These are phyloP conservation scores for Redunca redunca DNA, from an alignment of 2,113 vertebrate genomes.

Conservation along the genomic window DNA sequence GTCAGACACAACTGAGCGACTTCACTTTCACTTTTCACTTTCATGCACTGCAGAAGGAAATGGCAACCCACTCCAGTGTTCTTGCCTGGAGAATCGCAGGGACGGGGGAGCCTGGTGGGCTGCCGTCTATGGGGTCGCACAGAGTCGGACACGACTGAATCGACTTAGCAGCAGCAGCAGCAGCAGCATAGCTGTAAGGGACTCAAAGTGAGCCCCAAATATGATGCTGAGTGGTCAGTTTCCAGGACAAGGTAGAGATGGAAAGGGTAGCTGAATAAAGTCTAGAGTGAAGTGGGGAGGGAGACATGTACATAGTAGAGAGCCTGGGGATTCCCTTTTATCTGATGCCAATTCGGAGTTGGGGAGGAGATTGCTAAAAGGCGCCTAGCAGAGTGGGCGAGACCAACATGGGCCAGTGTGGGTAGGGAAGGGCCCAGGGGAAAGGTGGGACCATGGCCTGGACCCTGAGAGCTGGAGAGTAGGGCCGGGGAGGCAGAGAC, in stretches of 20 bases:
- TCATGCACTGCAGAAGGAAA: too few relatives aligned
- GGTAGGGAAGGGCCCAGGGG: background rate
- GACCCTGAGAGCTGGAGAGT: background rate
- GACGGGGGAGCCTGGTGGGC: too few relatives aligned
- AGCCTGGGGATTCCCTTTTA: background rate
- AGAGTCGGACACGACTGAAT: too few relatives aligned
- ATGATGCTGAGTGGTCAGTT: background rate
- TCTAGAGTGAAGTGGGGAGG: background rate
- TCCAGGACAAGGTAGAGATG: background rate
- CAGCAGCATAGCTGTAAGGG: background rate
- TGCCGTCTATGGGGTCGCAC: too few relatives aligned
- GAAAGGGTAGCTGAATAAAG: background rate
- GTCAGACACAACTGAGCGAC: too few relatives aligned
- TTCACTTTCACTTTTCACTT: too few relatives aligned
- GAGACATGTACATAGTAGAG: background rate
- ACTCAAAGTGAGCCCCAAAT: background rate
- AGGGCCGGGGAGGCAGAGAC: background rate
- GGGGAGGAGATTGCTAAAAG: background rate
- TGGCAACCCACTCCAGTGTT: too few relatives aligned
- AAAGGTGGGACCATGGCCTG: background rate
- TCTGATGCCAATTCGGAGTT: background rate
- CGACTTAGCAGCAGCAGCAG: too few relatives aligned
- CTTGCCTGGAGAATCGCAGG: too few relatives aligned
- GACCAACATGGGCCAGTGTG: background rate
- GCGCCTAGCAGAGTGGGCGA: background rate